A percentile compares a stretch with the other conserved stretches of the same genome.
Evolutionary conservation across 2,888 invertebrate species (phyloP).

Genomic region (Caenorhabditis virilis): DNA sequence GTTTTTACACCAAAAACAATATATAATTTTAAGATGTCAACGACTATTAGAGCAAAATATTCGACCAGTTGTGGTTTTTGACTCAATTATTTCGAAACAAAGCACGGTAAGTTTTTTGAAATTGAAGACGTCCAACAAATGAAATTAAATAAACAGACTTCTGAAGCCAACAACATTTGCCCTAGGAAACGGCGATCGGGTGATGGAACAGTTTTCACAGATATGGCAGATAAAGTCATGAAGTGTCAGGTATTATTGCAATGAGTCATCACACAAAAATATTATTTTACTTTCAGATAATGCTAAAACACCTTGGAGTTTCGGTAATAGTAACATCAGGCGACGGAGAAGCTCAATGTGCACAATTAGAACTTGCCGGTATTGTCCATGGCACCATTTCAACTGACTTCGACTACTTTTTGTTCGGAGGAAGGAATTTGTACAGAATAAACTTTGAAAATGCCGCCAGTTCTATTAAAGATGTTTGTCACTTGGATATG

Average conservation of each 20-base stretch:
- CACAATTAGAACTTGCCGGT: constrained; percentile 80
- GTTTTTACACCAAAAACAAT: neutral
- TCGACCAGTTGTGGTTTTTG: constrained; percentile 42
- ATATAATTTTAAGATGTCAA: neutral
- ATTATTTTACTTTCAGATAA: constrained; percentile 3
- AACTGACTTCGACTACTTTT: constrained; percentile 96
- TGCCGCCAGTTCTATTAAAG: constrained; percentile 47
- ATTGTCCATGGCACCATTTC: constrained; percentile 87
- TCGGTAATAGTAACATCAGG: constrained; percentile 90
- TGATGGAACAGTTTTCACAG: constrained; percentile 2
- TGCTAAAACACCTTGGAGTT: constrained; percentile 84
- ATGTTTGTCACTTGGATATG: constrained; percentile 7
- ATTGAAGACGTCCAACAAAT: no score
- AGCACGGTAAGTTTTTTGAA: no score
- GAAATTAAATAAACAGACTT: no score
- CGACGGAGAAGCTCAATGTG: constrained; percentile 99
- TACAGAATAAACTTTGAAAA: constrained; percentile 75
- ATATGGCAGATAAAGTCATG: constrained; percentile 7
- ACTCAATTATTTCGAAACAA: constrained; percentile 6
- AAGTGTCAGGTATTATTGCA: neutral
- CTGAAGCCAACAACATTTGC: constrained; percentile 17
- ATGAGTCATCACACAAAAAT: neutral
- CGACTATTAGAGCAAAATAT: constrained; percentile 19
- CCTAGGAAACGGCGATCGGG: constrained; percentile 12
- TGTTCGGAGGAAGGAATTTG: constrained; percentile 90